Base-by-base conservation (phyloP, 2,797 vertebrate species). In the Ambastaia sidthimunki region DNA sequence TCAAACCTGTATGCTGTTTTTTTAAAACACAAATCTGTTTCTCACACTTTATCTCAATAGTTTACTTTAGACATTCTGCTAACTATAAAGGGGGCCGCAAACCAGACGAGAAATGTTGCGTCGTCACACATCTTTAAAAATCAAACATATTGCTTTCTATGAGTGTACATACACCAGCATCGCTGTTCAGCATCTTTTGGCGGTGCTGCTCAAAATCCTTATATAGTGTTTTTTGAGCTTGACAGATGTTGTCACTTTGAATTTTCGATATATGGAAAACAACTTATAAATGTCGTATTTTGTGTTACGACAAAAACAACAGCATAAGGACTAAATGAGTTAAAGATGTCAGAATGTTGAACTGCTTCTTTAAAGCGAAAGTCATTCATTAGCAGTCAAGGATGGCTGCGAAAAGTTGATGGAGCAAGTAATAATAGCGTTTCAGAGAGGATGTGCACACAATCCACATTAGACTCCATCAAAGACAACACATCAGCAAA, bases 321-420 rank as follows among this genome's bases (percentile, higher is more conserved):
- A 28, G 59, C 25, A 62, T 62, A 62, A 28, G 59, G 59, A 6
- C 4, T 13, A 25, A 15, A 25, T 23, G 11, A 57, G 55, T 16
- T 10, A 15, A 28, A 13, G 57, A 15, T 4, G 23, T 23, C 7
- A 59, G 13, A 12, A 31, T 62, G 4, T 31, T 31, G 3, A 23
- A 23, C 4, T 25, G 25, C 28, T 62, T 1, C 7, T 63, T 63
- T 63, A 63, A 63, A 37, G 16, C 16, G 9, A 65, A 65, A 79
- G 68, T 81, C 76, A 78, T 41, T 73, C 60, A 78, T 80, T 63
- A 82, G 50, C 52, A 76, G 57, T 76, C 54, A 52, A 70, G 23
- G 74, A 66, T 2, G 25, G 71, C 55, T 72, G 34, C 18, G 54
- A 78, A 75, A 76, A 78, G 81, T 80, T 75, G 74, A 80, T 83